phyloP scores from a whole-genome alignment of 2,888 invertebrate species.

The Pyrocoelia pectoralis region DNA sequence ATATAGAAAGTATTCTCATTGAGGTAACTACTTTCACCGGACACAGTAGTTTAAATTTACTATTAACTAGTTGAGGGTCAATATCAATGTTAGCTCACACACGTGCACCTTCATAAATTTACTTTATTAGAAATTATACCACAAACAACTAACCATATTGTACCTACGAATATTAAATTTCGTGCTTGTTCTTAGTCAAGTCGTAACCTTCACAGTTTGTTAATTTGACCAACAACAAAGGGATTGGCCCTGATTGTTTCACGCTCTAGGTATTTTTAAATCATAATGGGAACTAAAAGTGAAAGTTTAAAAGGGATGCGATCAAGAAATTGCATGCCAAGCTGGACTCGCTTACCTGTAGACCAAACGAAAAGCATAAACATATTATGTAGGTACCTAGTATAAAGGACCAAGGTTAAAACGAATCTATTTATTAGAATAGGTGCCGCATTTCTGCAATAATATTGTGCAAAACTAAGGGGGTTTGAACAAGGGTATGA shows the following conservation, averaged over 20 bases:
- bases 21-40: slow-evolving; percentile 35
- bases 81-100: slow-evolving; percentile 35
- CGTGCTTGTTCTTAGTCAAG: background rate
- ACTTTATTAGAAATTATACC: background rate
- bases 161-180: background rate
- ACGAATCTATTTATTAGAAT: background rate
- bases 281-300: slow-evolving; percentile 23
- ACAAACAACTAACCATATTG: no score
- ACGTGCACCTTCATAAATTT: slow-evolving; percentile 16
- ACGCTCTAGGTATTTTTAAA: slow-evolving; percentile 25
- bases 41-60: slow-evolving; percentile 35
- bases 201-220: slow-evolving; percentile 20
- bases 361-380: slow-evolving; percentile 14
- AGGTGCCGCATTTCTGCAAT: background rate
- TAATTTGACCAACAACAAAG: slow-evolving; percentile 20
- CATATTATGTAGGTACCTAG: no score
- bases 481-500: no score
- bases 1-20: slow-evolving; percentile 36
- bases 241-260: slow-evolving; percentile 30
- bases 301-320: slow-evolving; percentile 25
- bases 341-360: slow-evolving; percentile 18
- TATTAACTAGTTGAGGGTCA: slow-evolving; percentile 42
- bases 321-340: slow-evolving; percentile 22
- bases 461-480: slow-evolving; percentile 1
- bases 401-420: slow-evolving; percentile 1